Evolutionary conservation across 2,797 vertebrate genomes (phyloP).

Genomic region (Schizopygopsis pylzovi): DNA sequence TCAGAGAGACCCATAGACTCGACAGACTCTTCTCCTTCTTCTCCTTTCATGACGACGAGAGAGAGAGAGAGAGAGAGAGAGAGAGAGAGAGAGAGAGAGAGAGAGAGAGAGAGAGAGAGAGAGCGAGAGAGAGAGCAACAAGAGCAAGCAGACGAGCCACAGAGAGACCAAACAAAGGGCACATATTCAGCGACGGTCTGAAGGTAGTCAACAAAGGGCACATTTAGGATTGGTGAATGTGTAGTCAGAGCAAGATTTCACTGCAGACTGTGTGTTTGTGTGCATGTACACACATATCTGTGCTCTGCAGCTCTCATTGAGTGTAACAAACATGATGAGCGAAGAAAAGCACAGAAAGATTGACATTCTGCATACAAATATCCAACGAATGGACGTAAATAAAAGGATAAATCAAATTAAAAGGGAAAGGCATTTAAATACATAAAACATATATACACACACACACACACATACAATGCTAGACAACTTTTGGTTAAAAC

Average conservation of each 20-base stretch:
- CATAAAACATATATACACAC: neutral
- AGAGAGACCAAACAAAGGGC: conserved; percentile 10
- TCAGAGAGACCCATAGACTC: too few species aligned
- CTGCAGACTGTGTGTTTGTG: neutral
- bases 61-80: too few species aligned
- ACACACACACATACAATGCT: too few species aligned
- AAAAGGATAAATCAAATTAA: neutral
- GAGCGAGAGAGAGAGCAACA: neutral
- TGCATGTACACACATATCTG: too few species aligned
- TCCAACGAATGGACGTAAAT: neutral
- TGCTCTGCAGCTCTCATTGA: neutral
- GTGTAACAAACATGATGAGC: neutral
- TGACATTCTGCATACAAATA: neutral
- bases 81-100: too few species aligned
- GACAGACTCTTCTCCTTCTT: too few species aligned
- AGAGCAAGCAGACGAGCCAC: too few species aligned
- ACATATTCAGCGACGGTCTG: conserved; percentile 67
- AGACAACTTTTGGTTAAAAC: too few species aligned
- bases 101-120: too few species aligned
- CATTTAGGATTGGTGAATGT: conserved; percentile 75
- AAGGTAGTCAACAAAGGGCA: conserved; percentile 73
- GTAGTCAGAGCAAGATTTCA: conserved; percentile 71
- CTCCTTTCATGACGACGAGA: too few species aligned
- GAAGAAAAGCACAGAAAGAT: neutral
- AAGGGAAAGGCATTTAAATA: neutral